Base-by-base conservation (phyloP, 2,888 invertebrate genomes). In the Drosophila pseudotakahashii region DNA sequence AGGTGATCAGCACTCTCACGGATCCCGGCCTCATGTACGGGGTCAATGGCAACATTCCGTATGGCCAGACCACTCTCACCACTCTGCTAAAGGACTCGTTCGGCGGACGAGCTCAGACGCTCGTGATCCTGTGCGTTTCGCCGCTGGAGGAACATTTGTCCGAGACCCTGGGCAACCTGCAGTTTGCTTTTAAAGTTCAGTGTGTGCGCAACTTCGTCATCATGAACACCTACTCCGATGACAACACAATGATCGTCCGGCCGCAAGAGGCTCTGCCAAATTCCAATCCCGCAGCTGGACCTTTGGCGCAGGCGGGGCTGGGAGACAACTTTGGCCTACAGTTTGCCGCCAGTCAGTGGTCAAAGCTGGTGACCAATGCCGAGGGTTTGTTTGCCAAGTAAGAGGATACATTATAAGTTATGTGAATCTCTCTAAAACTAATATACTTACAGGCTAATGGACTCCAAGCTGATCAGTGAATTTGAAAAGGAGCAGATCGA, bases 261-360 rank as follows among this genome's bases (percentile, higher is more conserved):
- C 69, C 70, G 1, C 37, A 90, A 1, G 91, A 91, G 16, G 66
- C 72, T 0, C 55, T 78, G 32, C 53, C 73, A 5, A 70, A 77
- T 7, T 75, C 73, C 1, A 74, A 62, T 44, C 13, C 62, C 2
- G 42, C 77, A 23, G 77, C 81, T 0, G 84, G 73, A 10, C 57
- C 75, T 2, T 51, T 81, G 37, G 54, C 71, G 0, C 61, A 52
- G 4, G 69, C 68, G 37, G 75, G 32, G 23, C 32, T 52, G 34
- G 75, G 72, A 0, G 88, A 88, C 19, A 78, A 83, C 45, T 96
- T 96, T 89, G 95, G 96, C 41, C 91, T 97, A 61, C 96, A 96
- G 91, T 97, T 97, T 93, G 96, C 97, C 13, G 96, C 96, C 13
- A 93, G 95, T 64, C 97, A 97, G 80, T 95, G 96, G 94, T 94